Conservation (phyloP, 2,888 invertebrate genomes). For the Mellilla xanthometata region DNA sequence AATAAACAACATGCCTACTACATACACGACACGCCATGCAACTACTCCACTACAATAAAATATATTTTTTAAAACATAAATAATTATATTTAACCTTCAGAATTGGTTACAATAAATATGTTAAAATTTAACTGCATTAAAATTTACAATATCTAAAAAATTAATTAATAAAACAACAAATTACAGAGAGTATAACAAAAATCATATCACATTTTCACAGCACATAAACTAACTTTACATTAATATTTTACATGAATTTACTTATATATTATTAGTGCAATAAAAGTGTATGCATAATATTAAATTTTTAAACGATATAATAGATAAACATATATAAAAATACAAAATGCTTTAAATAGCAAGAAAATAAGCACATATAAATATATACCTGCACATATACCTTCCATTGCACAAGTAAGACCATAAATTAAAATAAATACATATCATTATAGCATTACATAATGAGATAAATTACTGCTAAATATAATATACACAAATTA, state of each 20-base stretch:
- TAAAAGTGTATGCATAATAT: no score
- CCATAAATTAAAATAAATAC: constrained; percentile 4
- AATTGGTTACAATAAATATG: neutral
- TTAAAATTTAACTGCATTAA: no score
- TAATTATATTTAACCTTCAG: constrained; percentile 18
- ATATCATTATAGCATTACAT: constrained; percentile 1
- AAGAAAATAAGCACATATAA: constrained; percentile 3
- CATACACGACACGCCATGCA: constrained; percentile 74
- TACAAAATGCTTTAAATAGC: constrained; percentile 1
- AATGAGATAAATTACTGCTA: neutral
- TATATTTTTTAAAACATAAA: constrained; percentile 1
- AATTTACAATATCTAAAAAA: no score
- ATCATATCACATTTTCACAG: no score
- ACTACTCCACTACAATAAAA: constrained; percentile 25
- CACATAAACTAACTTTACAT: no score
- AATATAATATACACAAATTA: neutral
- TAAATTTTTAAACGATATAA: no score
- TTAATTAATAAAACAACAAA: no score
- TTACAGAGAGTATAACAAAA: no score
- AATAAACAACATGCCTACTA: constrained; percentile 83
- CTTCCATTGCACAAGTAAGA: constrained; percentile 6
- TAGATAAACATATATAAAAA: neutral
- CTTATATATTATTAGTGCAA: no score
- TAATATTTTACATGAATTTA: no score
- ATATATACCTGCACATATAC: neutral